Evolutionary conservation across 1,140 invertebrate species (phyloP).

Genomic region (Drosophila littoralis): DNA sequence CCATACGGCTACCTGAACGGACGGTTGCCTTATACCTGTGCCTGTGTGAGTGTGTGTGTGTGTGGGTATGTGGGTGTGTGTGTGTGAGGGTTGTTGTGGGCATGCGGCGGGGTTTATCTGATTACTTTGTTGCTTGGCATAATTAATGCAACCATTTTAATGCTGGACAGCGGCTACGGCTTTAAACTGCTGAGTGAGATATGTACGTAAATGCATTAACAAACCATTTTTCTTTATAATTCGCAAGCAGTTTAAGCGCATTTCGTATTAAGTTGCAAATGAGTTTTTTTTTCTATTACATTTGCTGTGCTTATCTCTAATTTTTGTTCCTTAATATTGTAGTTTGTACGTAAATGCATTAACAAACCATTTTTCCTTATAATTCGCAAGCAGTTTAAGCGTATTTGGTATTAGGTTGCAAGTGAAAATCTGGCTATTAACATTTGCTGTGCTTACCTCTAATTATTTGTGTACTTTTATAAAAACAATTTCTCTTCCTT

Average conservation of each 20-base stretch:
- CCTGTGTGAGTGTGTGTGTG: slow-evolving; percentile 10
- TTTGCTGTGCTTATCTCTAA: too few species aligned
- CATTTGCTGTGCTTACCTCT: too few species aligned
- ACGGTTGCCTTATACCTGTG: slow-evolving; percentile 9
- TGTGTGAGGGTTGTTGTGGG: too few species aligned
- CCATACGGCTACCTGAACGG: not conserved
- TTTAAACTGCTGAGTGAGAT: not conserved
- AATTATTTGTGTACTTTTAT: not conserved
- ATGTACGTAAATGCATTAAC: not conserved
- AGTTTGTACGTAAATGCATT: too few species aligned
- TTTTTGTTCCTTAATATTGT: too few species aligned
- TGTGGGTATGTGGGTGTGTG: slow-evolving; percentile 14
- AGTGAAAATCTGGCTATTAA: too few species aligned
- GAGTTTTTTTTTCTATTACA: too few species aligned
- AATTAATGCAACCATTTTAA: slow-evolving; percentile 24
- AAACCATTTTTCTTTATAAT: slow-evolving; percentile 7
- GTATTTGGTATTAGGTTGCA: too few species aligned
- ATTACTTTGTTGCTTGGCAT: slow-evolving; percentile 46
- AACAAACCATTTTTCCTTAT: slow-evolving; percentile 12
- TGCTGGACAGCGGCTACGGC: not conserved
- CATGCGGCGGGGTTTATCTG: slow-evolving; percentile 50
- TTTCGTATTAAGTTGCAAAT: too few species aligned
- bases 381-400: not conserved
- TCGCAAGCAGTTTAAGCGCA: not conserved
- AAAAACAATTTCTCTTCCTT: not conserved